A percentile compares a stretch with the other conserved stretches of the same genome.
phyloP scores from a whole-genome alignment of 1,140 invertebrate genomes.

The Wasmannia auropunctata region DNA sequence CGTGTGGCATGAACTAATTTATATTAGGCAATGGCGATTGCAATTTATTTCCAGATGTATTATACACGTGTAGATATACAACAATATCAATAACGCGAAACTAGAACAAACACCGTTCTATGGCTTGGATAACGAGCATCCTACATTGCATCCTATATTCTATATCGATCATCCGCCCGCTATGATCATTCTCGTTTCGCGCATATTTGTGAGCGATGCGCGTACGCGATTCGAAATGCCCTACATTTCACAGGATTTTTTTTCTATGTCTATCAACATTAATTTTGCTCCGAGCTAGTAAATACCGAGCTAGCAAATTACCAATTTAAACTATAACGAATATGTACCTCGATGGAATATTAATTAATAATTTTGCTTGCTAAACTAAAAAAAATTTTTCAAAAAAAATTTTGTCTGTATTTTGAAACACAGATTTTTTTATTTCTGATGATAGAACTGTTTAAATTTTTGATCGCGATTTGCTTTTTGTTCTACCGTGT shows the following conservation, averaged over 20 bases:
- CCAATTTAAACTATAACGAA: not conserved
- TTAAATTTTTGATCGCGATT: not conserved
- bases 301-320: not conserved
- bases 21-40: not conserved
- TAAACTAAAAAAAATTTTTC: not conserved
- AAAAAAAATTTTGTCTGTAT: not conserved
- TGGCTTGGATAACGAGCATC: not conserved
- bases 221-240: not conserved
- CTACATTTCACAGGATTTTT: not conserved
- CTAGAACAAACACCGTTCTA: not conserved
- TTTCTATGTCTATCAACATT: not conserved
- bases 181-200: not conserved
- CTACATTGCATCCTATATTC: not conserved
- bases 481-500: not conserved
- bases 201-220: not conserved
- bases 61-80: no score
- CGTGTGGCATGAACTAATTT: not conserved
- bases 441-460: not conserved
- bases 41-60: not conserved
- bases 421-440: no score
- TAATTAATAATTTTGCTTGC: not conserved
- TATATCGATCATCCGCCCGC: not conserved
- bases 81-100: slow-evolving; percentile 18
- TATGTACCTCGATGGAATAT: not conserved
- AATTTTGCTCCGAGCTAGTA: not conserved